Conservation (phyloP, 1,140 invertebrate genomes). For the Zaprionus tsacasi region DNA sequence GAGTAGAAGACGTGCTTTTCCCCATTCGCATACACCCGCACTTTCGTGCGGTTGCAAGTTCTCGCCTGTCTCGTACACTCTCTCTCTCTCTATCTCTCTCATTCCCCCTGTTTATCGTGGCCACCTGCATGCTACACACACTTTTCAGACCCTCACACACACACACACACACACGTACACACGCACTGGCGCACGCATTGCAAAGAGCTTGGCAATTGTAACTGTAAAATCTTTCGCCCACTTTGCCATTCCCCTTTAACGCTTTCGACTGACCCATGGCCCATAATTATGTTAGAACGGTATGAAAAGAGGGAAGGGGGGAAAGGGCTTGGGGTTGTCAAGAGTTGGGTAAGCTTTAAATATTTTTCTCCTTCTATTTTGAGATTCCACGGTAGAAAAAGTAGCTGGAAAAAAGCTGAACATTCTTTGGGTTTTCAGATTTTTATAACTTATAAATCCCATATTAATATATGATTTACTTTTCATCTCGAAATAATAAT, state of each 20-base stretch:
- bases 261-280: background rate
- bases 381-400: too few relatives aligned
- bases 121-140: background rate
- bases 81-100: background rate
- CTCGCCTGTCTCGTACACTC: background rate
- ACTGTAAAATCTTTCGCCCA: slow-evolving; percentile 5
- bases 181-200: background rate
- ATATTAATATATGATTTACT: too few relatives aligned
- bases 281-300: background rate
- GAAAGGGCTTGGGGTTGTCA: too few relatives aligned
- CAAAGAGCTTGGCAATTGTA: slow-evolving; percentile 1
- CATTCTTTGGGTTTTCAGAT: too few relatives aligned
- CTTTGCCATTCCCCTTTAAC: background rate
- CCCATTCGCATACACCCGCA: slow-evolving; percentile 45
- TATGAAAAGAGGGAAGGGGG: too few relatives aligned
- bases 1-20: slow-evolving; percentile 40
- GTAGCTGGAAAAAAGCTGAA: too few relatives aligned
- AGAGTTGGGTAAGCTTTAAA: too few relatives aligned
- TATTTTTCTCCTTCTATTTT: too few relatives aligned
- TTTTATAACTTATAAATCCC: too few relatives aligned
- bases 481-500: too few relatives aligned
- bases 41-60: slow-evolving; percentile 53
- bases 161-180: slow-evolving; percentile 1
- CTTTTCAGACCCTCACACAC: slow-evolving; percentile 7
- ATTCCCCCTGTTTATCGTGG: background rate